These are phyloP conservation scores for Hirtodrosophila alboralis DNA, from an alignment of 2,888 invertebrate species.

Conservation along the genomic window DNA sequence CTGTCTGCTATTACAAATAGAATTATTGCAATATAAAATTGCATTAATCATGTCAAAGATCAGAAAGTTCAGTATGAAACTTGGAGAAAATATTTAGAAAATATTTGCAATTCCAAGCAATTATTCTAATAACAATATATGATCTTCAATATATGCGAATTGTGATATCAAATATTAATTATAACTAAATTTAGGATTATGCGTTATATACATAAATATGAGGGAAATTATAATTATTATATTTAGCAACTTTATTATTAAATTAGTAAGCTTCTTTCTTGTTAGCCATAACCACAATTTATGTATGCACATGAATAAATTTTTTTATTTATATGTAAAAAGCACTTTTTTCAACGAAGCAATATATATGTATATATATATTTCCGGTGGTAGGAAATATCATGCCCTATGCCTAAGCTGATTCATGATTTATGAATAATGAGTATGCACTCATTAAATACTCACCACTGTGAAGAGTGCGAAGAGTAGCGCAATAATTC, in stretches of 20 bases:
- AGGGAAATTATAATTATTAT: no score
- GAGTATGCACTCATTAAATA: not conserved
- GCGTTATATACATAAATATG: no score
- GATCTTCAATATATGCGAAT: no score
- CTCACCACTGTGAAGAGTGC: slow-evolving; percentile 65
- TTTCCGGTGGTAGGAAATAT: no score
- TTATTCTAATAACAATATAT: not conserved
- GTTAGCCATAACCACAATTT: slow-evolving; percentile 7
- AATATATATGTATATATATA: no score
- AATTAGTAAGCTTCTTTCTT: not conserved
- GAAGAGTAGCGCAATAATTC: slow-evolving; percentile 58
- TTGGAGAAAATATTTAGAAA: not conserved
- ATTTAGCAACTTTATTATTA: no score
- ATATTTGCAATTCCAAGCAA: slow-evolving; percentile 7
- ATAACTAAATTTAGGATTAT: no score
- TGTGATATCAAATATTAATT: no score
- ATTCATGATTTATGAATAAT: not conserved
- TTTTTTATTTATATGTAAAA: not conserved
- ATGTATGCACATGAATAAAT: not conserved
- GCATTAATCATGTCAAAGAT: slow-evolving; percentile 11
- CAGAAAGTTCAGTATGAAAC: not conserved
- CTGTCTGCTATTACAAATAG: slow-evolving; percentile 7
- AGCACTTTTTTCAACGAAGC: no score
- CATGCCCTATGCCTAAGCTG: slow-evolving; percentile 8
- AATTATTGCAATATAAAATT: slow-evolving; percentile 9